phyloP scores from a whole-genome alignment of 2,797 vertebrate species.

The Gallinago solitaria region DNA sequence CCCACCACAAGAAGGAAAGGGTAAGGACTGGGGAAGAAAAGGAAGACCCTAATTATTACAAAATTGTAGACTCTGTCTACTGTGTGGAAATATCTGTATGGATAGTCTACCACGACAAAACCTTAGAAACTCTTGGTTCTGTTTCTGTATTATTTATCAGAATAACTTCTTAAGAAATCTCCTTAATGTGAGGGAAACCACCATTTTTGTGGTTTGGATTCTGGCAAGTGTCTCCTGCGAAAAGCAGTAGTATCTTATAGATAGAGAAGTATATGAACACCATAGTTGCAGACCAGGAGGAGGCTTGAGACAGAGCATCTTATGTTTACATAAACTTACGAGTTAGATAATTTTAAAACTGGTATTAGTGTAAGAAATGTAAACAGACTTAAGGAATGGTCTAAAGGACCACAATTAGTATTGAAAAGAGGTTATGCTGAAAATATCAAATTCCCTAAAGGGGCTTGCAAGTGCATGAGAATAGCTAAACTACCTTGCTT shows the following conservation, averaged over 20 bases:
- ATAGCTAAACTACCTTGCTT: background rate
- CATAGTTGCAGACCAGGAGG: background rate
- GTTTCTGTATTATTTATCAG: background rate
- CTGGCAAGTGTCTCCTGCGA: background rate
- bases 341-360: background rate
- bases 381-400: background rate
- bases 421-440: background rate
- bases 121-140: background rate
- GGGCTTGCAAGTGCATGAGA: background rate
- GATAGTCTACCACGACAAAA: background rate
- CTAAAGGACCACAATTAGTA: background rate
- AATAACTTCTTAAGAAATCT: background rate
- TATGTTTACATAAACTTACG: background rate
- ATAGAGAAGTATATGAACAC: background rate
- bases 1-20: background rate
- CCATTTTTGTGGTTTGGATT: background rate
- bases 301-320: background rate
- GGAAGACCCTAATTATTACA: background rate
- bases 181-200: background rate
- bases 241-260: background rate
- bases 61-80: background rate
- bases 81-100: background rate
- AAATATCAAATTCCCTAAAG: background rate
- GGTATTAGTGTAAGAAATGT: background rate
- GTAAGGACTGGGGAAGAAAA: background rate